Percentiles rank a stretch among this genome's conserved stretches.
Evolutionary conservation across 2,113 vertebrate species (phyloP).

Genomic region (Plecturocebus donacophilus): DNA sequence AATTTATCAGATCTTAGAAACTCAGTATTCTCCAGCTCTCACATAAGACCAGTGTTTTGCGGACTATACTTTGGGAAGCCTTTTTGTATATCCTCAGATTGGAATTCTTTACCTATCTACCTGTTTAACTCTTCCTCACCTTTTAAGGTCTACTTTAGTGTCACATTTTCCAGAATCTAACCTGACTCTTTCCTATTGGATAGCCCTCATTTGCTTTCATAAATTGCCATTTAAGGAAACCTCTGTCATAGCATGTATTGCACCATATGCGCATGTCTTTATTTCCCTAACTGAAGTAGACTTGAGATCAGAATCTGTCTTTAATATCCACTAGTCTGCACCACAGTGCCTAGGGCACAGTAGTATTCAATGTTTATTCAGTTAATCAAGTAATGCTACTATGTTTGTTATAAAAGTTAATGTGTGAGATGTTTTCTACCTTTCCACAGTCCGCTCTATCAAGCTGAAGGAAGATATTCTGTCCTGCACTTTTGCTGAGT

Average conservation of each 20-base stretch:
- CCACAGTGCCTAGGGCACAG: not conserved
- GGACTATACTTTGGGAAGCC: not conserved
- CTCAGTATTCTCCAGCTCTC: not conserved
- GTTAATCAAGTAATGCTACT: not conserved
- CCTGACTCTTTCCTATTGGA: not conserved
- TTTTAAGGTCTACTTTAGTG: not conserved
- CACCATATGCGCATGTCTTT: not conserved
- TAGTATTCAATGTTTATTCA: not conserved
- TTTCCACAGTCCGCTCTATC: constrained; percentile 87
- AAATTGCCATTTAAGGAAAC: not conserved
- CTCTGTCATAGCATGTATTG: not conserved
- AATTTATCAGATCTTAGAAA: constrained; percentile 23
- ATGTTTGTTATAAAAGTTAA: not conserved
- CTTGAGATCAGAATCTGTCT: not conserved
- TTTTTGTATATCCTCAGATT: not conserved
- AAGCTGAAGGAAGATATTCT: constrained; percentile 95
- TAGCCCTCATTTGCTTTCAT: not conserved
- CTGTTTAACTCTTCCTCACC: not conserved
- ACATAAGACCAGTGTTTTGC: not conserved
- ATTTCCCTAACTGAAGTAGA: constrained; percentile 11
- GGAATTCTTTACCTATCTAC: not conserved
- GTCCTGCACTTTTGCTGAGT: constrained; percentile 93
- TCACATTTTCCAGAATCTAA: not conserved
- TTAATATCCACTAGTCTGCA: not conserved
- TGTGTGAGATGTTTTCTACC: not conserved